Evolutionary conservation across 2,888 invertebrate genomes (phyloP).

Genomic region (Entomobrya proxima): DNA sequence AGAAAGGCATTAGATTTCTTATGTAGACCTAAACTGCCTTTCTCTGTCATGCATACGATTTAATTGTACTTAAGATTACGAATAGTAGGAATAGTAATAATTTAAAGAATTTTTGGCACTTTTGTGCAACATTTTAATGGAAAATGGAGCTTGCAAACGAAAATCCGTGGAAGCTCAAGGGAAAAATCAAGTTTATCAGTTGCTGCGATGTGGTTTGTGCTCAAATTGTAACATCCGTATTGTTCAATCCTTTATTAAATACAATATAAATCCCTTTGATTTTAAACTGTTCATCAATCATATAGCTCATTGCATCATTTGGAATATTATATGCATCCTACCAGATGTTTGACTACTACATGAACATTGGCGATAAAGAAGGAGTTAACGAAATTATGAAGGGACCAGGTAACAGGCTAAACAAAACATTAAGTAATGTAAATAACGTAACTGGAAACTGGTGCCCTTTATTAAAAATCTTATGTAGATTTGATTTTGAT

Average conservation of each 20-base stretch:
- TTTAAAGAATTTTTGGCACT: not conserved
- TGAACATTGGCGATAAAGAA: conserved; percentile 39
- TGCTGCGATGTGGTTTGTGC: conserved; percentile 61
- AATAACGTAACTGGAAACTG: not conserved
- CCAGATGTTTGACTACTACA: conserved; percentile 66
- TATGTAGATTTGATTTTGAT: not conserved
- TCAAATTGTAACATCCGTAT: too few relatives aligned
- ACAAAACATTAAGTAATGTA: not conserved
- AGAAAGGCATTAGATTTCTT: not conserved
- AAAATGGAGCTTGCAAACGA: conserved; percentile 47
- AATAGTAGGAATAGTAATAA: too few relatives aligned
- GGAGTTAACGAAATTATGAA: conserved; percentile 50
- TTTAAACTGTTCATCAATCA: not conserved
- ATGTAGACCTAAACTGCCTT: too few relatives aligned
- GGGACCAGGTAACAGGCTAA: conserved; percentile 33
- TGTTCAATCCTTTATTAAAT: not conserved
- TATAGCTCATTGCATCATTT: conserved; percentile 26
- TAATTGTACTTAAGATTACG: too few relatives aligned
- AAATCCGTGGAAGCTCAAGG: conserved; percentile 72
- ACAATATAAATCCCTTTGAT: not conserved
- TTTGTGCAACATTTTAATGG: too few relatives aligned
- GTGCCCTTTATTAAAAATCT: not conserved
- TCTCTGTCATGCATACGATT: too few relatives aligned
- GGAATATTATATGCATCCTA: conserved; percentile 64
- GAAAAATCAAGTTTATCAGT: conserved; percentile 60